Evolutionary conservation across 2,797 vertebrate genomes (phyloP).

Genomic region (Cheracebus regulus): DNA sequence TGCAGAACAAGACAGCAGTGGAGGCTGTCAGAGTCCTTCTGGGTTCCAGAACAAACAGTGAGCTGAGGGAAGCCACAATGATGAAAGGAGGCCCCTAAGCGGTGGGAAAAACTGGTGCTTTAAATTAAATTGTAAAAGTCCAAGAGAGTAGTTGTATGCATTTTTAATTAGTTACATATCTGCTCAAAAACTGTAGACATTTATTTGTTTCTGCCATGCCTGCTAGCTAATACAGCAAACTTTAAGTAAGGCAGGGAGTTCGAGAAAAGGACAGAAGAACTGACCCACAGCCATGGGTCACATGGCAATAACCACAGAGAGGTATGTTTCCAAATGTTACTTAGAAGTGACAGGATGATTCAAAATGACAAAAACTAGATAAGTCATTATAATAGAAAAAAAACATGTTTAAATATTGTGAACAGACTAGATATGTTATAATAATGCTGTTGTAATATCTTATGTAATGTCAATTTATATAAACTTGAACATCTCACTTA

Average conservation of each 20-base stretch:
- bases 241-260: background rate
- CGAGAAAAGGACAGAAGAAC: no score
- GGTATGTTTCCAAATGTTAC: background rate
- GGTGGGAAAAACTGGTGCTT: background rate
- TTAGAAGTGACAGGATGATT: background rate
- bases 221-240: background rate
- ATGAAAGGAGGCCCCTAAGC: accelerated
- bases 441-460: no score
- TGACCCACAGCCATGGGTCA: background rate
- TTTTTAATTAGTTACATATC: background rate
- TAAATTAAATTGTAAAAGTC: background rate
- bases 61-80: no score
- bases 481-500: background rate
- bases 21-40: no score
- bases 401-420: background rate
- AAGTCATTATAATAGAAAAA: background rate
- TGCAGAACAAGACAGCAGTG: background rate
- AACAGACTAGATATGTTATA: background rate
- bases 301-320: background rate
- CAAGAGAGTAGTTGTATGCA: background rate
- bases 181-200: background rate
- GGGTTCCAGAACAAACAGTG: accelerated
- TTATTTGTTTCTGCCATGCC: background rate
- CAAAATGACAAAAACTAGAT: background rate
- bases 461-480: background rate